A percentile compares a stretch with the other conserved stretches of the same genome.
Evolutionary conservation across 2,113 vertebrate genomes (phyloP).

Genomic region (Halcyon senegalensis): DNA sequence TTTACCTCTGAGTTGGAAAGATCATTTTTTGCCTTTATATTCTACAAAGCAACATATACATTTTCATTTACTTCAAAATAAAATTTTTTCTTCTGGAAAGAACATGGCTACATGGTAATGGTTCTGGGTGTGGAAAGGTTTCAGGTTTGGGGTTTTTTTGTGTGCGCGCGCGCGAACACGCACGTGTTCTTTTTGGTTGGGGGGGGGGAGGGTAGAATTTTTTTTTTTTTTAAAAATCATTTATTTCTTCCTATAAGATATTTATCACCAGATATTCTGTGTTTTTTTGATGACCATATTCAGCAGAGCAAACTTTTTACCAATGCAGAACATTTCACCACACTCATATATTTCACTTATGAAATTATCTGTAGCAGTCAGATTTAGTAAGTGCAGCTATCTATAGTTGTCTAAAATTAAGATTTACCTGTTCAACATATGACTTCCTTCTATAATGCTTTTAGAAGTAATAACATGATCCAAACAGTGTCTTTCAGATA

Average conservation of each 20-base stretch:
- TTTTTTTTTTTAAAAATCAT: not conserved
- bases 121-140: not conserved
- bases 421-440: not conserved
- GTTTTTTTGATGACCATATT: not conserved
- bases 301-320: not conserved
- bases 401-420: not conserved
- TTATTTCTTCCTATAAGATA: not conserved
- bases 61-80: not conserved
- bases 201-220: not conserved
- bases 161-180: too few relatives aligned
- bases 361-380: not conserved
- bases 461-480: not conserved
- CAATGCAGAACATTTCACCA: not conserved
- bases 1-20: not conserved
- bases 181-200: not conserved
- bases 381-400: not conserved
- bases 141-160: not conserved
- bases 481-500: not conserved
- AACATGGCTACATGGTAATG: not conserved
- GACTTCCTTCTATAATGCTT: not conserved
- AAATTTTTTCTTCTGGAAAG: not conserved
- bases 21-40: not conserved
- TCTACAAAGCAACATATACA: not conserved
- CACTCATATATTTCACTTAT: not conserved
- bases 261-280: not conserved